Evolutionary conservation across 2,888 invertebrate genomes (phyloP).

Genomic region (Minunthozetes semirufus): DNA sequence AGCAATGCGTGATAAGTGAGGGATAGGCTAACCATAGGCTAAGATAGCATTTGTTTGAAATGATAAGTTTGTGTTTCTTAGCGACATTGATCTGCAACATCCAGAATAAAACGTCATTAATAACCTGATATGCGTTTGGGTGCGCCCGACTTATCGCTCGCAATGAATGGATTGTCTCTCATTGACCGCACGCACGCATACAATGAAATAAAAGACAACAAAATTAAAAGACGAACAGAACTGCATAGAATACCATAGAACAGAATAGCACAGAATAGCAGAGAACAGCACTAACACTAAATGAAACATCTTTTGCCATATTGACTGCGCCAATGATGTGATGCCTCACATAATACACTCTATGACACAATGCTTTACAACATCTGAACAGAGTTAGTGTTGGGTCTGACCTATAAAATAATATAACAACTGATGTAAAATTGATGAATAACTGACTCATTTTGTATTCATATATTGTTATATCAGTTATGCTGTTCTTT

Average conservation of each 20-base stretch:
- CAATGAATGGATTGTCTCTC: neutral
- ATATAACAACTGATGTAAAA: conserved; percentile 22
- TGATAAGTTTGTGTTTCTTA: conserved; percentile 2
- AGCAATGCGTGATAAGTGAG: neutral
- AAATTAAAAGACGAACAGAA: neutral
- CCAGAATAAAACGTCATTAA: conserved; percentile 17
- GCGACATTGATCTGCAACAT: conserved; percentile 22
- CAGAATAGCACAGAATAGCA: no score
- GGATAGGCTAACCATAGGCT: neutral
- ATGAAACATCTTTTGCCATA: neutral
- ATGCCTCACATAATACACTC: conserved; percentile 4
- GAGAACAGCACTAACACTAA: neutral
- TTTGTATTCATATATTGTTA: conserved; percentile 1
- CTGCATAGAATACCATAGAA: no score
- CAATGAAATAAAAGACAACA: conserved; percentile 4
- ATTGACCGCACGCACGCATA: conserved; percentile 29
- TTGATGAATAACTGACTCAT: conserved; percentile 12
- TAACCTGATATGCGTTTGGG: conserved; percentile 29
- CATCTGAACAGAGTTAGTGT: neutral
- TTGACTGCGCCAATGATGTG: conserved; percentile 1
- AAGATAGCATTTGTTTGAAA: conserved; percentile 9
- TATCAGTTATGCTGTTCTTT: neutral
- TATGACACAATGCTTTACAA: conserved; percentile 2
- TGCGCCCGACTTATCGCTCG: conserved; percentile 20
- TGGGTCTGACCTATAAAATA: conserved; percentile 19